These are phyloP conservation scores for Mercenaria mercenaria DNA, from an alignment of 1,140 invertebrate species.

Conservation along the genomic window DNA sequence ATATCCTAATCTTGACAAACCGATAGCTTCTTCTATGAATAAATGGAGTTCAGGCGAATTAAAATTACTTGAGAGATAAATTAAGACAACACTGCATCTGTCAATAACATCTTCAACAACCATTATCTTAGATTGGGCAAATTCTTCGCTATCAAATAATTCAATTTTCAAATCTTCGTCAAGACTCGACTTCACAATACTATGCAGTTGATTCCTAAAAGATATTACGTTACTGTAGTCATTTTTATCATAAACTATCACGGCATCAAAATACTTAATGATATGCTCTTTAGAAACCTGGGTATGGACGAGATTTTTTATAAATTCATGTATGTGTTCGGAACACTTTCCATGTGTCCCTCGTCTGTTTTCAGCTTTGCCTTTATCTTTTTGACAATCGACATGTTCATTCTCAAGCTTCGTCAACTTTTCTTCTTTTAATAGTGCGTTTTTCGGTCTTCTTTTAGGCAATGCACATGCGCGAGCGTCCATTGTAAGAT, in stretches of 20 bases:
- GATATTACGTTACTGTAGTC: conserved; percentile 11
- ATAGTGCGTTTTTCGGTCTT: neutral
- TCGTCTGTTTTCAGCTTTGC: neutral
- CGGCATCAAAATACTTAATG: conserved; percentile 50
- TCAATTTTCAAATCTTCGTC: conserved; percentile 25
- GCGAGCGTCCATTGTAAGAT: neutral
- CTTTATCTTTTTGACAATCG: neutral
- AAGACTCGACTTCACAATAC: neutral
- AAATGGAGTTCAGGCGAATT: neutral
- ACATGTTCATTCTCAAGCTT: neutral
- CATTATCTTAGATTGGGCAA: conserved; percentile 40
- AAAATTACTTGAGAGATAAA: conserved; percentile 30
- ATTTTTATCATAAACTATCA: conserved; percentile 55
- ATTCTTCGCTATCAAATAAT: conserved; percentile 57
- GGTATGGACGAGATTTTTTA: neutral
- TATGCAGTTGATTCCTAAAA: neutral
- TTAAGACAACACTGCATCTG: conserved; percentile 42
- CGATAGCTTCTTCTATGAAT: conserved; percentile 49
- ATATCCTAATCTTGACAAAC: conserved; percentile 25
- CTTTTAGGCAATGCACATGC: neutral
- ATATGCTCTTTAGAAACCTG: neutral
- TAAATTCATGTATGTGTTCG: neutral
- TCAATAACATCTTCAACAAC: conserved; percentile 46
- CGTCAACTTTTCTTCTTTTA: neutral
- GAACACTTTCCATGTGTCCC: neutral